Evolutionary conservation across 1,140 invertebrate species (phyloP), one percentile per base, ranked within the genome.

Genomic region (Zaprionus ghesquierei): DNA sequence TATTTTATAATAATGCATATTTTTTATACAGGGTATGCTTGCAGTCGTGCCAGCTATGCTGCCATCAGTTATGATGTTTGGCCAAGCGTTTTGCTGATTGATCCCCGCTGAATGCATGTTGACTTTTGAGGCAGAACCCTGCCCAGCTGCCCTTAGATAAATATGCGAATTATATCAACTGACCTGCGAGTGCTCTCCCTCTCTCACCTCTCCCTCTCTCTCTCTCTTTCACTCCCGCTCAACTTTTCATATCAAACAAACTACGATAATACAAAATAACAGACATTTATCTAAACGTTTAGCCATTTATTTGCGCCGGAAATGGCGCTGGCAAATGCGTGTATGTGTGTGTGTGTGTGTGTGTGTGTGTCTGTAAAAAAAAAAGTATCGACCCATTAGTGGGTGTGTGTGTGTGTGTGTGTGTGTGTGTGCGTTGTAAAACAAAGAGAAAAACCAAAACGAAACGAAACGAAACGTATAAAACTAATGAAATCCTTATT

Each of bases 401-500:
- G 55, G 49, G 63, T 53, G 64, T 74, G 44, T 53, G 44, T 61
- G 62, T 31, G 33, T 68, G 31, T 71, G 31, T 71, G 31, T 33
- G 51, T 49, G 44, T 68, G 31, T 71, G 31, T 71, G 31, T 33
- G 51, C 35, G 44, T 31, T 29, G 51, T 29, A 44, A 53, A 54
- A 63, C 66, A 62, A 31, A 33, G 44, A 55, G 60, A 35, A 64
- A 41, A 35, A 41, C 18, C 15, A 55, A 74, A 54, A 29, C 29
- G n/a, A 61, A 72, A 72, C 50, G 70, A 72, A 65, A 59, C 23
- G 59, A 46, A 80, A 76, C 77, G 81, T 84, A 78, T 89, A 89
- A 89, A 89, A 90, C 87, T 90, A 90, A 90, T 90, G 89, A 90
- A 90, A 90, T 90, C 82, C 87, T 87, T 87, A 87, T 87, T 90